phyloP scores from a whole-genome alignment of 1,140 invertebrate genomes.

The Drosophila navojoa region DNA sequence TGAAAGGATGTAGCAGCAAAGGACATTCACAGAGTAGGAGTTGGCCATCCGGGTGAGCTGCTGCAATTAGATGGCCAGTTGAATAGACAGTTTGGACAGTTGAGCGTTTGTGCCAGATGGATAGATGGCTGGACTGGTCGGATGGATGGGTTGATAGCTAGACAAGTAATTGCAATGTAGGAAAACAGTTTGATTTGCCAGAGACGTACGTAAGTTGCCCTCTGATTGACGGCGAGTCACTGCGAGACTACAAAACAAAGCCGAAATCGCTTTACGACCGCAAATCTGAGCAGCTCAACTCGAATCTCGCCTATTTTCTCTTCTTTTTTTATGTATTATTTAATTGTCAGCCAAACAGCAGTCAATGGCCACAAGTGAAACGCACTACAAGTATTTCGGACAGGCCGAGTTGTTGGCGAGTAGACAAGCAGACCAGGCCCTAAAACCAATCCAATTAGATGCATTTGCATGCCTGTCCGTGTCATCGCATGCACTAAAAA shows the following conservation, averaged over 20 bases:
- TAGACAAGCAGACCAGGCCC: slow-evolving; percentile 8
- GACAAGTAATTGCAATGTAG: slow-evolving; percentile 44
- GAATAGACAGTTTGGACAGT: slow-evolving; percentile 52
- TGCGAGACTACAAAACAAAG: not conserved
- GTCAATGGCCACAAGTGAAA: slow-evolving; percentile 38
- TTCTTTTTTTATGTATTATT: not conserved
- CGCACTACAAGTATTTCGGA: slow-evolving; percentile 7
- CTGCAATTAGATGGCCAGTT: slow-evolving; percentile 58
- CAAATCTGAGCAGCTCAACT: not conserved
- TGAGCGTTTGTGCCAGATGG: slow-evolving; percentile 33
- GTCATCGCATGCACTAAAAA: slow-evolving; percentile 59
- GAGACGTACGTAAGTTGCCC: slow-evolving; percentile 11
- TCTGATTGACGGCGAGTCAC: slow-evolving; percentile 26
- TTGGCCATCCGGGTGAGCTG: slow-evolving; percentile 20
- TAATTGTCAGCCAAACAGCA: slow-evolving; percentile 34
- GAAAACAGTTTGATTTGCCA: slow-evolving; percentile 38
- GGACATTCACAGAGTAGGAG: slow-evolving; percentile 27
- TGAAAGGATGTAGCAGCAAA: slow-evolving; percentile 25
- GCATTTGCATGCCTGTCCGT: slow-evolving; percentile 76
- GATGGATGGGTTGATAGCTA: slow-evolving; percentile 22
- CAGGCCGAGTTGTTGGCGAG: not conserved
- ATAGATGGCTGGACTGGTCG: slow-evolving; percentile 16
- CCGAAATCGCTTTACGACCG: not conserved
- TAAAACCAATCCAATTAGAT: slow-evolving; percentile 65
- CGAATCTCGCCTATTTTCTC: too few relatives aligned